phyloP scores from a whole-genome alignment of 2,888 invertebrate genomes.

The Coelinius sp. region DNA sequence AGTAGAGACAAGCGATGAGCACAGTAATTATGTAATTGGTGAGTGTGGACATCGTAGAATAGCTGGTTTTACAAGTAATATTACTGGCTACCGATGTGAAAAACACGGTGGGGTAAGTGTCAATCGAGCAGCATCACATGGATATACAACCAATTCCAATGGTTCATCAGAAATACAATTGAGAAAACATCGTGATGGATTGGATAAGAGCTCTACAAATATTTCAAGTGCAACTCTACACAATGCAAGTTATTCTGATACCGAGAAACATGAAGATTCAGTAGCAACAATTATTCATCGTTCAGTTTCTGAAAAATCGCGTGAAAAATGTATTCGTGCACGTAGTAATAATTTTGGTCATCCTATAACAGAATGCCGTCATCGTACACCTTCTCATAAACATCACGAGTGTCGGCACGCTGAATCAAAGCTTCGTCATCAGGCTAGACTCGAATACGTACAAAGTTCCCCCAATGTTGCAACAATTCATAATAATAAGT shows the following conservation, averaged over 20 bases:
- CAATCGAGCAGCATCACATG: slow-evolving; percentile 50
- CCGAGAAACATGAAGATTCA: slow-evolving; percentile 65
- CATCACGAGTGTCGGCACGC: slow-evolving; percentile 58
- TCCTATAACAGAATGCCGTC: slow-evolving; percentile 61
- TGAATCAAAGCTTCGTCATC: slow-evolving; percentile 65
- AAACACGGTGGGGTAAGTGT: slow-evolving; percentile 60
- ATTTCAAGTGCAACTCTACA: slow-evolving; percentile 64
- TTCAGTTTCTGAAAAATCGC: slow-evolving; percentile 71
- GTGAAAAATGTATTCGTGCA: slow-evolving; percentile 66
- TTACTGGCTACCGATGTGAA: slow-evolving; percentile 67
- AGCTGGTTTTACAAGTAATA: slow-evolving; percentile 51
- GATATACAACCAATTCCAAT: slow-evolving; percentile 56
- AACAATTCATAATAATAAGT: slow-evolving; percentile 72
- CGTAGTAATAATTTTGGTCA: slow-evolving; percentile 41
- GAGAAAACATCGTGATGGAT: slow-evolving; percentile 56
- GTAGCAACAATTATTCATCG: slow-evolving; percentile 69
- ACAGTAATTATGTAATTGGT: slow-evolving; percentile 61
- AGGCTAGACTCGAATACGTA: slow-evolving; percentile 71
- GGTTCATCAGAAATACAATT: slow-evolving; percentile 60
- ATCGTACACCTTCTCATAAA: slow-evolving; percentile 56
- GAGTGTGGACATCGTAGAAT: slow-evolving; percentile 65
- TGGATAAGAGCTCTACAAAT: too few species aligned
- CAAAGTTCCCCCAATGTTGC: slow-evolving; percentile 77
- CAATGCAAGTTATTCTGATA: slow-evolving; percentile 65
- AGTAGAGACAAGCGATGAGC: slow-evolving; percentile 54